Base-by-base conservation (phyloP, 2,113 vertebrate genomes). In the Catharus fuscescens region DNA sequence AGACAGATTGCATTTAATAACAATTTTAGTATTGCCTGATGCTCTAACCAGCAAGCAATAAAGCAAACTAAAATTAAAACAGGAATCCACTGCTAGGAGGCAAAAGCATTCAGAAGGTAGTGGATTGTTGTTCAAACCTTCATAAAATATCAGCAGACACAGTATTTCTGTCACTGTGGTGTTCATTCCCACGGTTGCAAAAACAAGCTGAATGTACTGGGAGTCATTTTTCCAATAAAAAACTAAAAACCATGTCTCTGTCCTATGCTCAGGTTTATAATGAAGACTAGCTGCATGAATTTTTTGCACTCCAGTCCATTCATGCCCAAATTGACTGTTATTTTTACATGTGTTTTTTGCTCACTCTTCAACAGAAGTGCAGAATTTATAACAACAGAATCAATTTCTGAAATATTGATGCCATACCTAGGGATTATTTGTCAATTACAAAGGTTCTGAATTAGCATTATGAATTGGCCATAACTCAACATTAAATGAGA, bases 1-100 rank as follows among this genome's bases (percentile, higher is more conserved):
- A 97, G 95, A 97, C 92, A 97, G 93, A 98, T 97, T 96, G 91
- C 82, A 89, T 97, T 97, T 97, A 96, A 97, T 97, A 96, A 94
- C 93, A 78, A 93, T 96, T 97, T 96, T 96, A 96, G 91, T 93
- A 95, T 81, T 81, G 93, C 81, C 78, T 94, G 85, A 81, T 95
- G 94, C 78, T 96, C 13, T 45, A 92, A 93, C 92, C 92, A 96
- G 92, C 45, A 93, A 96, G 93, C 83, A 87, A 84, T 85, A 91
- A 91, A 91, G 82, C 54, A 91, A 92, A 86, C 90, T 77, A 92
- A 96, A 96, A 92, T 80, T 94, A 96, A 97, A 93, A 81, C 52
- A 90, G 74, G 81, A 94, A 94, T 94, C 82, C 36, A 80, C 90
- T 93, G 88, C 94, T 94, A 93, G 88, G 36, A 95, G 85, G 90